These are phyloP conservation scores for Nymphalis urticae DNA, from an alignment of 2,888 invertebrate genomes.

Conservation along the genomic window DNA sequence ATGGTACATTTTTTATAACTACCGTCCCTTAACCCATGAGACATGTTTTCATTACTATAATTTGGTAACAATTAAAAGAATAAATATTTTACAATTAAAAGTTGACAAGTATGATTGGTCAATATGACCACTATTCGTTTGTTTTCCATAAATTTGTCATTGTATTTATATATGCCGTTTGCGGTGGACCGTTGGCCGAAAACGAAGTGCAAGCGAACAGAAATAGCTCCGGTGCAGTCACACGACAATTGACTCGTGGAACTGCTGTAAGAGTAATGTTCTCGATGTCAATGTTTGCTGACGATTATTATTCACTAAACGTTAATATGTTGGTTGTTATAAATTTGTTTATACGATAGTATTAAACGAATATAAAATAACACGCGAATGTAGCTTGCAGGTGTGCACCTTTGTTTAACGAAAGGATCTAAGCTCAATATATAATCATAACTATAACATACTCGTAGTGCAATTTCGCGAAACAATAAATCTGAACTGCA, in stretches of 20 bases:
- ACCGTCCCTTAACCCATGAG: not conserved
- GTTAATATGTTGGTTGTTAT: not conserved
- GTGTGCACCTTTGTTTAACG: not conserved
- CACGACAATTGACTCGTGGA: conserved; percentile 55
- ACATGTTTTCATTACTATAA: not conserved
- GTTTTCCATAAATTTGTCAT: not conserved
- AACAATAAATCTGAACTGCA: conserved; percentile 11
- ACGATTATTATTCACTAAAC: not conserved
- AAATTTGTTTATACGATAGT: not conserved
- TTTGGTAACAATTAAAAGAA: not conserved
- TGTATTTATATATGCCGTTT: conserved; percentile 29
- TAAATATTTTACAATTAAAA: conserved; percentile 3
- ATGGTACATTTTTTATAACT: not conserved
- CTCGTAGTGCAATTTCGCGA: conserved; percentile 20
- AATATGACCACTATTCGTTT: conserved; percentile 17
- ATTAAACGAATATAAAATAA: not conserved
- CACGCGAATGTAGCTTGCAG: not conserved
- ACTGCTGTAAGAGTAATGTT: conserved; percentile 40
- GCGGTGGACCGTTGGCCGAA: conserved; percentile 46
- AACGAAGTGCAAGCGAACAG: conserved; percentile 53
- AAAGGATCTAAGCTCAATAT: not conserved
- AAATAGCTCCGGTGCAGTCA: conserved; percentile 55
- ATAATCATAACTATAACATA: not conserved
- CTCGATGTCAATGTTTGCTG: conserved; percentile 22
- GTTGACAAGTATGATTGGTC: conserved; percentile 8